phyloP scores from a whole-genome alignment of 2,113 vertebrate species.

The Dasypus novemcinctus region DNA sequence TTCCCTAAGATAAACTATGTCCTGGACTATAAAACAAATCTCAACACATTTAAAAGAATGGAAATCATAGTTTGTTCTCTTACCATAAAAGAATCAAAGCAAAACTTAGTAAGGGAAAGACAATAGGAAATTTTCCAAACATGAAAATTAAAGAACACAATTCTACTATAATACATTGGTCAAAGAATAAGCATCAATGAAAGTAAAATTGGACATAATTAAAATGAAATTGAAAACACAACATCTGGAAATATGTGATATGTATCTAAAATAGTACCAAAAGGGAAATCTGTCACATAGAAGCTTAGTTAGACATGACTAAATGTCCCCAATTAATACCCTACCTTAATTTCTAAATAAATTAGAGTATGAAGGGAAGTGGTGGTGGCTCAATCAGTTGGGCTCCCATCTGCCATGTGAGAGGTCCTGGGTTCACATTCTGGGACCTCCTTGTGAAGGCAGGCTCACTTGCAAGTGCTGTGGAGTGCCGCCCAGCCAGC shows the following conservation, averaged over 20 bases:
- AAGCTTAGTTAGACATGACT: neutral
- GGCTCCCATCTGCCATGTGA: too few species aligned
- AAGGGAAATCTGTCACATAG: neutral
- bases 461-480: too few species aligned
- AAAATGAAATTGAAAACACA: neutral
- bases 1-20: neutral
- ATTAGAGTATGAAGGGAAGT: neutral
- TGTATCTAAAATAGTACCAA: neutral
- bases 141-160: neutral
- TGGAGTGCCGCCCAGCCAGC: too few species aligned
- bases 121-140: neutral
- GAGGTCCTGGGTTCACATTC: too few species aligned
- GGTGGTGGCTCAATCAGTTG: too few species aligned
- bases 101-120: neutral
- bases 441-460: too few species aligned
- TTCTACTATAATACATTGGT: neutral
- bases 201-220: neutral
- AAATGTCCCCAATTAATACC: neutral
- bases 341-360: neutral
- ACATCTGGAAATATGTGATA: neutral
- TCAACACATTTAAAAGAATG: neutral
- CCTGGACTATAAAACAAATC: neutral
- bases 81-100: neutral
- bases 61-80: neutral
- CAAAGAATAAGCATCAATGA: neutral